phyloP scores from a whole-genome alignment of 2,113 vertebrate genomes.

The Ochotona curzoniae region DNA sequence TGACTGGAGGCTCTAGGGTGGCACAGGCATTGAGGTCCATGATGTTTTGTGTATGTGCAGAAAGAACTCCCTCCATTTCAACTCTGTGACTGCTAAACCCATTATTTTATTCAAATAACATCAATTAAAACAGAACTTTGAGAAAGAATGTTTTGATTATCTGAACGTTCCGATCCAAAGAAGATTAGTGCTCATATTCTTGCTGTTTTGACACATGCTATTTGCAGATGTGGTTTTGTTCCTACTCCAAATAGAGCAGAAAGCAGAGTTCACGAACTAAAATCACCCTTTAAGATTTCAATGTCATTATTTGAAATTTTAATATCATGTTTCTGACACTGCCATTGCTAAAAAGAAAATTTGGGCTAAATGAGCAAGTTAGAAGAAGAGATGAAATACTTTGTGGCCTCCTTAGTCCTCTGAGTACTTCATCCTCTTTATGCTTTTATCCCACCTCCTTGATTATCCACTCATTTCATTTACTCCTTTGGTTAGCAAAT shows the following conservation, averaged over 20 bases:
- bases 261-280: not conserved
- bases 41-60: not conserved
- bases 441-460: not conserved
- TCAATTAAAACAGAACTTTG: not conserved
- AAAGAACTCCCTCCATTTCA: not conserved
- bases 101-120: not conserved
- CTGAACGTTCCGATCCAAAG: not conserved
- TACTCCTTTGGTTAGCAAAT: not conserved
- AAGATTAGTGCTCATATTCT: not conserved
- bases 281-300: not conserved
- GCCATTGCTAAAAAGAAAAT: not conserved
- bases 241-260: not conserved
- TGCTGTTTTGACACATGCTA: not conserved
- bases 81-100: not conserved
- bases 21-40: not conserved
- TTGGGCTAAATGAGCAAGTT: not conserved
- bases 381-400: not conserved
- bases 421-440: not conserved
- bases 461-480: not conserved
- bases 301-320: not conserved
- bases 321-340: not conserved
- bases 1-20: not conserved
- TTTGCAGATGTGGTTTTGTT: not conserved
- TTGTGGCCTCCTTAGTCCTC: not conserved
- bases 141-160: slow-evolving; percentile 13